phyloP scores from a whole-genome alignment of 2,888 invertebrate species.

The Callyntrura sp. region DNA sequence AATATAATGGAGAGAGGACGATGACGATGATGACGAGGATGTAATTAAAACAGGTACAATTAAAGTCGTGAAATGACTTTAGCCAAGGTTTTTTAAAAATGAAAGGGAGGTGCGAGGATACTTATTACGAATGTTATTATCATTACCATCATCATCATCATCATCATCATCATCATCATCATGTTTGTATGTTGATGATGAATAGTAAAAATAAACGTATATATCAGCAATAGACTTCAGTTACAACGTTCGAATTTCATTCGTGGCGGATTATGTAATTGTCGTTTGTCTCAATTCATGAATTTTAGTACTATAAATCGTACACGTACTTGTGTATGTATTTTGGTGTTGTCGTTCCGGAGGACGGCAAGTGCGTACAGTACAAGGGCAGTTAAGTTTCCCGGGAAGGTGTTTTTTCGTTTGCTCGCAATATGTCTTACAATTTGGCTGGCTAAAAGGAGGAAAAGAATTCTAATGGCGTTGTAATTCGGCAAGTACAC shows the following conservation, averaged over 20 bases:
- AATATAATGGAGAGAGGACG: neutral
- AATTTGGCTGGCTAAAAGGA: neutral
- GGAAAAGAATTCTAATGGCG: slow-evolving; percentile 5
- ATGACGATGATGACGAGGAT: slow-evolving; percentile 38
- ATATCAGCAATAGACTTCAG: too few relatives aligned
- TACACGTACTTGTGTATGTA: too few relatives aligned
- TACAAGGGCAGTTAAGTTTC: slow-evolving; percentile 41
- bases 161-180: too few relatives aligned
- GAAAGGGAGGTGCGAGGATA: slow-evolving; percentile 19
- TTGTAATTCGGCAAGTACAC: slow-evolving; percentile 1
- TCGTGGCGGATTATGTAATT: too few relatives aligned
- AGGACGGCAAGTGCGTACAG: too few relatives aligned
- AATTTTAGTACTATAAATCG: too few relatives aligned
- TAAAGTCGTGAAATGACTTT: slow-evolving; percentile 75
- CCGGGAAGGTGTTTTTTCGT: slow-evolving; percentile 16
- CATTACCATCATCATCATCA: too few relatives aligned
- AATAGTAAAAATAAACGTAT: too few relatives aligned
- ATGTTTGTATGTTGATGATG: too few relatives aligned
- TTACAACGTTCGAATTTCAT: too few relatives aligned
- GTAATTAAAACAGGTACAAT: slow-evolving; percentile 76
- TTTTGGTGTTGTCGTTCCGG: too few relatives aligned
- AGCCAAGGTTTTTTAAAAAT: slow-evolving; percentile 52
- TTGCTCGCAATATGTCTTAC: neutral
- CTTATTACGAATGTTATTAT: slow-evolving; percentile 37
- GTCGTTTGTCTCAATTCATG: too few relatives aligned